Base-by-base conservation (phyloP, 2,797 vertebrate genomes). In the Macropodus opercularis region DNA sequence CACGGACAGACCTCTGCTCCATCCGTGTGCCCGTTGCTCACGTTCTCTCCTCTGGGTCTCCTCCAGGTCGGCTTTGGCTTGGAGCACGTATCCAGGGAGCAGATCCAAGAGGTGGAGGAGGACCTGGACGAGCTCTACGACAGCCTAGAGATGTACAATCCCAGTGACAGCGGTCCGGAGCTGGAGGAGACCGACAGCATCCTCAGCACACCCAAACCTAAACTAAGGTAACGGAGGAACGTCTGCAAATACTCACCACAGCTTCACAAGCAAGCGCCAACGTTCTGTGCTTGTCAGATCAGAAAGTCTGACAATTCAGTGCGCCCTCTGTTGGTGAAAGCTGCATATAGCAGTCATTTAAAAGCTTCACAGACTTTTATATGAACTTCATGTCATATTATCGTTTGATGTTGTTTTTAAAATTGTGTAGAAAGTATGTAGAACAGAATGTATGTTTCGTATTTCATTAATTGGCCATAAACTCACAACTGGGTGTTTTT, bases 111-210 rank as follows among this genome's bases (percentile, higher is more conserved):
- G 75, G 96, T 95, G 52, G 96, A 99, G 72, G 97, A 98, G 87
- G 97, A 99, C 62, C 84, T 99, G 81, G 96, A 97, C 21, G 95
- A 98, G 73, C 94, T 99, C 4, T 99, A 98, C 5, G 96, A 99
- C 85, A 98, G 96, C 63, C 88, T 99, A 81, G 96, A 98, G 85
- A 96, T 98, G 91, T 98, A 97, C 89, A 98, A 98, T 87, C 96
- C 96, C 79, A 98, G 96, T 4, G 97, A 98, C 92, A 98, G 96
- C 0, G 96, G 96, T n/a, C 97, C 96, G 0, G 96, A 98, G 81
- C 95, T 98, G 77, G 97, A 98, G 69, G 97, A 99, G 87, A 98
- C 94, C 0, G 96, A 98, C 87, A 99, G 96, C 67, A 95, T 99
- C 87, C 94, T 96, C 59, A 99, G 97, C 89, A 98, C 97, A 0